Evolutionary conservation across 2,797 vertebrate species (phyloP), one percentile per base, ranked within the genome.

Genomic region (Crocidura indochinensis): DNA sequence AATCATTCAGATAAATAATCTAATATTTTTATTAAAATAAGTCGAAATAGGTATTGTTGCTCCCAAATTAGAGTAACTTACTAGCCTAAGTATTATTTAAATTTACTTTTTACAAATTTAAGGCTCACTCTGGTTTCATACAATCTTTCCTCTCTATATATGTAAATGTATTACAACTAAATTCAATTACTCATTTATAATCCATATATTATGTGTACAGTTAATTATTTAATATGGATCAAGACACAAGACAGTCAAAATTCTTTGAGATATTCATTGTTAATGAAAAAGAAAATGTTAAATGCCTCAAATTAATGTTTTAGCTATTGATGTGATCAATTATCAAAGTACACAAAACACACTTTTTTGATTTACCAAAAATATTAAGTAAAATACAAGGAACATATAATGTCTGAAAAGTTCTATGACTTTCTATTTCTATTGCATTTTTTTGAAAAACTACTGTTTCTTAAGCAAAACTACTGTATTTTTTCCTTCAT

Each of bases 261-360:
- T 0, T 75, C 49, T 80, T 27, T 10, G 69, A 88, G 3, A 53
- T 10, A 8, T 49, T 51, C 68, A 56, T 49, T 31, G 2, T 73
- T 86, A 69, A 27, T 67, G 7, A n/a, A 22, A 65, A 83, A 71
- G 11, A 8, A 80, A 81, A 72, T 76, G 3, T 76, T 19, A 74
- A 29, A 56, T 80, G 65, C 29, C 67, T 74, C 20, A 83, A 72
- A 22, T 74, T 65, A 64, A 46, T 73, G 27, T 68, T 80, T 90
- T 72, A 49, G 2, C 47, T 72, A 76, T 31, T 26, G 84, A 53
- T 51, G 26, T 12, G 65, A 19, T 29, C 67, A 83, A 69, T 79
- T 64, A 60, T 27, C 74, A 53, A 53, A 56, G 49, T 46, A 51
- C 67, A 31, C 1, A 1, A 22, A 46, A 62, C 10, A 84, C 75